Evolutionary conservation across 2,888 invertebrate species (phyloP).

Genomic region (Drosophila suboccidentalis): DNA sequence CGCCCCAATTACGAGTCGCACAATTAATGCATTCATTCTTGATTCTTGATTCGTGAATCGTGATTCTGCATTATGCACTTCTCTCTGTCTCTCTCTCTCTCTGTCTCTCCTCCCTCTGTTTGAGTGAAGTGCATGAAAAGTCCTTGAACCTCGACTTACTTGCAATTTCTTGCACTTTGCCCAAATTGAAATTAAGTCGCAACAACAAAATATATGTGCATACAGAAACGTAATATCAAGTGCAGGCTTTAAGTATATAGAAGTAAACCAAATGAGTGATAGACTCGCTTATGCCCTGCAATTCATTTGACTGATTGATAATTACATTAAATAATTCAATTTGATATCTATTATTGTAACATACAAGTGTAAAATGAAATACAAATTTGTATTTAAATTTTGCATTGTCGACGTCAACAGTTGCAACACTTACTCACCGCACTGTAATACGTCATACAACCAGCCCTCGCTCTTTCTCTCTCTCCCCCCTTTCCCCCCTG

Average conservation of each 20-base stretch:
- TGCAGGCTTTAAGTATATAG: conserved; percentile 4
- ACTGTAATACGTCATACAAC: conserved; percentile 22
- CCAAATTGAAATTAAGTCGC: conserved; percentile 34
- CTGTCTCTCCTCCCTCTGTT: not conserved
- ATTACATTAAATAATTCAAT: no score
- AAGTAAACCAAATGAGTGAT: not conserved
- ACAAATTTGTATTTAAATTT: conserved; percentile 26
- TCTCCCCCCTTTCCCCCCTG: not conserved
- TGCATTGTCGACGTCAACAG: conserved; percentile 17
- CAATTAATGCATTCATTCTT: conserved; percentile 13
- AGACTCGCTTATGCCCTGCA: conserved; percentile 22
- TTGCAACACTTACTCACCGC: conserved; percentile 48
- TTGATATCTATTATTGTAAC: not conserved
- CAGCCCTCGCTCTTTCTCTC: conserved; percentile 27
- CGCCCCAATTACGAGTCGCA: conserved; percentile 31
- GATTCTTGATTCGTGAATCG: no score
- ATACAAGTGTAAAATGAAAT: not conserved
- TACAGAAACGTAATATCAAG: conserved; percentile 27
- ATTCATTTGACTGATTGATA: not conserved
- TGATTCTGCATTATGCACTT: conserved; percentile 15
- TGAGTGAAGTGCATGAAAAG: conserved; percentile 19
- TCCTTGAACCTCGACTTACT: conserved; percentile 62
- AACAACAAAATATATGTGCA: conserved; percentile 18
- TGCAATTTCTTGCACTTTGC: conserved; percentile 52
- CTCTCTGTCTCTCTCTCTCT: not conserved